phyloP scores from a whole-genome alignment of 2,113 vertebrate species.

The Motacilla alba region DNA sequence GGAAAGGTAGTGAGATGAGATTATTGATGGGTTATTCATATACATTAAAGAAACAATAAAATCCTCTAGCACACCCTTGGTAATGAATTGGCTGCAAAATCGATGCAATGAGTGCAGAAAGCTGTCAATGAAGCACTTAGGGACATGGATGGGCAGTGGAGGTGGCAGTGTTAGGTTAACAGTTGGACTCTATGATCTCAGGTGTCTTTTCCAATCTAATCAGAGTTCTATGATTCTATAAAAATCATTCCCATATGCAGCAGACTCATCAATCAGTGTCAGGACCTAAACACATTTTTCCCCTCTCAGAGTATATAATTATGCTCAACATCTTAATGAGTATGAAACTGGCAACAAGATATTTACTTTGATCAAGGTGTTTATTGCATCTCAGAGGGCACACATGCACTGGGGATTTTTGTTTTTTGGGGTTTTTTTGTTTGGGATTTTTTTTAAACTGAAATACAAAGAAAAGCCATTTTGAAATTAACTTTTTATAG shows the following conservation, averaged over 20 bases:
- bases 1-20: background rate
- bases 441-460: slow-evolving; percentile 68
- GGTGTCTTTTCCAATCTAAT: background rate
- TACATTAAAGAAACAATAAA: background rate
- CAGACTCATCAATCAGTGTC: background rate
- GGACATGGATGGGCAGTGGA: background rate
- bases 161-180: background rate
- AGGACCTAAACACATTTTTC: background rate
- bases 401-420: slow-evolving; percentile 90
- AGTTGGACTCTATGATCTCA: background rate
- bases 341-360: slow-evolving; percentile 52
- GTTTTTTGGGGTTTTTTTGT: background rate
- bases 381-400: slow-evolving; percentile 99
- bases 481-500: slow-evolving; percentile 79
- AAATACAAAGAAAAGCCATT: slow-evolving; percentile 92
- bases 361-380: slow-evolving; percentile 88
- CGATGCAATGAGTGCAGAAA: background rate
- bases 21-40: background rate
- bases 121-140: background rate
- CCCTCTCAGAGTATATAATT: background rate
- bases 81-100: background rate
- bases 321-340: background rate
- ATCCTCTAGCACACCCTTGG: background rate
- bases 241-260: background rate
- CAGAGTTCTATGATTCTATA: background rate